Conservation (phyloP, 2,888 invertebrate genomes). For the Neocrepidodera transversa region DNA sequence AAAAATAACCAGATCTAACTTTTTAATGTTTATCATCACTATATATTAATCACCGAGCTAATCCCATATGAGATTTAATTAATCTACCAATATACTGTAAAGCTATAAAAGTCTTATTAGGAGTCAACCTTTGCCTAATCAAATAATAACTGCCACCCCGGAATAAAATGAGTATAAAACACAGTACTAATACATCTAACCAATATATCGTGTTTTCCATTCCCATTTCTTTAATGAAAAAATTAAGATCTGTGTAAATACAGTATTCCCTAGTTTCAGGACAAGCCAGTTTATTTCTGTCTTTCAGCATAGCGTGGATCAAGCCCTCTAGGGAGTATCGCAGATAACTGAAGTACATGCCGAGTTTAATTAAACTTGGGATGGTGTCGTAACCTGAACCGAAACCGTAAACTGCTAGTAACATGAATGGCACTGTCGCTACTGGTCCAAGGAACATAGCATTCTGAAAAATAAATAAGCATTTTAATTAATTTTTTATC, state of each 20-base stretch:
- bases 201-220: constrained; percentile 75
- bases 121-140: constrained; percentile 73
- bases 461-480: constrained; percentile 66
- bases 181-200: constrained; percentile 71
- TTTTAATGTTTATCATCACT: too few relatives aligned
- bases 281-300: constrained; percentile 77
- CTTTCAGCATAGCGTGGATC: constrained; percentile 78
- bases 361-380: constrained; percentile 77
- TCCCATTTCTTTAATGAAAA: constrained; percentile 77
- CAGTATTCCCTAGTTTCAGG: constrained; percentile 75
- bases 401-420: constrained; percentile 86
- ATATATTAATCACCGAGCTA: constrained; percentile 45
- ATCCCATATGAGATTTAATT: constrained; percentile 66
- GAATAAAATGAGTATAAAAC: constrained; percentile 68
- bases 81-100: constrained; percentile 74
- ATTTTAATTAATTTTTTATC: not conserved
- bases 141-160: constrained; percentile 75
- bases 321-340: constrained; percentile 75
- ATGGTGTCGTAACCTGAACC: constrained; percentile 73
- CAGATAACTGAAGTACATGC: constrained; percentile 84
- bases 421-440: constrained; percentile 83
- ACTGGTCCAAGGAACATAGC: constrained; percentile 91
- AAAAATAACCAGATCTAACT: too few relatives aligned
- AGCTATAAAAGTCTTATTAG: constrained; percentile 74
- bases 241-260: constrained; percentile 75